Conservation (phyloP, 2,797 vertebrate genomes). For the Cyclura pinguis region DNA sequence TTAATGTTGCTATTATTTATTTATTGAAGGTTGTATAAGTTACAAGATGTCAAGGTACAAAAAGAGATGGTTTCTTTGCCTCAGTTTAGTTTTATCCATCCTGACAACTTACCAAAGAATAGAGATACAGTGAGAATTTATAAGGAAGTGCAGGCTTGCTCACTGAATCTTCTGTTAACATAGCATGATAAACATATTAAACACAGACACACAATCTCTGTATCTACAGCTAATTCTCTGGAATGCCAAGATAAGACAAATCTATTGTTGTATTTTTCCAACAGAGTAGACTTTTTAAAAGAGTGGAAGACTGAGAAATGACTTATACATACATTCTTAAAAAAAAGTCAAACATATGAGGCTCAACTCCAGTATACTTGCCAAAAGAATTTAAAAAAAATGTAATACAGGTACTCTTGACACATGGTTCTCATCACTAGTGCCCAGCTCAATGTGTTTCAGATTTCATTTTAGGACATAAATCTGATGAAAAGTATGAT, state of each 20-base stretch:
- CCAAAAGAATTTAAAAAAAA: neutral
- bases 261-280: neutral
- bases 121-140: slow-evolving; percentile 28
- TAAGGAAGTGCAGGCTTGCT: neutral
- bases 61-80: slow-evolving; percentile 45
- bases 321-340: neutral
- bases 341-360: neutral
- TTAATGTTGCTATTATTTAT: slow-evolving; percentile 63
- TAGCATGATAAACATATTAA: neutral
- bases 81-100: slow-evolving; percentile 42
- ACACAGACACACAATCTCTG: no score
- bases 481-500: neutral
- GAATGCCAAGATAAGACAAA: neutral
- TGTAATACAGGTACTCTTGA: neutral
- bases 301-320: neutral
- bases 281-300: neutral
- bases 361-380: neutral
- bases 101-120: slow-evolving; percentile 44
- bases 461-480: neutral
- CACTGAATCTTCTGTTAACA: neutral
- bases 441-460: neutral
- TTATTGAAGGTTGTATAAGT: slow-evolving; percentile 38
- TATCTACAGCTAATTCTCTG: neutral
- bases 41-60: neutral
- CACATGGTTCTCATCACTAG: neutral